These are phyloP conservation scores for Hypocryptadius cinnamomeus DNA, from an alignment of 2,113 vertebrate genomes.

Conservation along the genomic window DNA sequence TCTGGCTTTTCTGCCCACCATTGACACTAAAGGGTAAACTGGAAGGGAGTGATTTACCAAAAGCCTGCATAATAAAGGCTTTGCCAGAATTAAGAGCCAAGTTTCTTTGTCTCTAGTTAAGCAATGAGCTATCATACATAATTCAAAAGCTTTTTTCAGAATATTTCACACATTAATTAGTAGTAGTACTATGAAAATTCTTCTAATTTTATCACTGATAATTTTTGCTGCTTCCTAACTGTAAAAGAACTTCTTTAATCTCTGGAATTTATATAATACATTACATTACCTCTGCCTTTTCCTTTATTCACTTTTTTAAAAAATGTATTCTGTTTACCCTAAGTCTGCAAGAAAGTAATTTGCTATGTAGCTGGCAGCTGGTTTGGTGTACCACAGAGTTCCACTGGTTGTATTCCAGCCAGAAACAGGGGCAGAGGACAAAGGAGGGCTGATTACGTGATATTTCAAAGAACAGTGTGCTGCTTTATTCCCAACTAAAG, in stretches of 20 bases:
- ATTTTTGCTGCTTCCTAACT: not conserved
- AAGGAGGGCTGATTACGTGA: not conserved
- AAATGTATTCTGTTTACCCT: not conserved
- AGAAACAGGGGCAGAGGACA: not conserved
- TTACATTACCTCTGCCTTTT: not conserved
- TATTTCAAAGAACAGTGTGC: not conserved
- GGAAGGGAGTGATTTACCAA: not conserved
- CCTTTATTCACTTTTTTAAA: not conserved
- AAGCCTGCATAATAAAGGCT: not conserved
- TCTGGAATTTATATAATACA: not conserved
- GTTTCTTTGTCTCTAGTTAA: not conserved
- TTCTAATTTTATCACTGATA: not conserved
- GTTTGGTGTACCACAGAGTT: not conserved
- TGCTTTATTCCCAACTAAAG: not conserved
- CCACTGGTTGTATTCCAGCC: not conserved
- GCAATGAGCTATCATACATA: constrained; percentile 1
- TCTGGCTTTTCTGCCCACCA: not conserved
- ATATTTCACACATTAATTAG: constrained; percentile 24
- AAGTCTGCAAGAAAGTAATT: not conserved
- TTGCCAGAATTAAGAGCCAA: constrained; percentile 17
- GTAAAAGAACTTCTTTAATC: not conserved
- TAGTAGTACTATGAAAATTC: constrained; percentile 22
- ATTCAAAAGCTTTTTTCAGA: constrained; percentile 31
- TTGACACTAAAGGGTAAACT: not conserved
- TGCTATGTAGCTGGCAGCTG: not conserved